phyloP scores from a whole-genome alignment of 2,888 invertebrate species.

The Zonitis immaculata region DNA sequence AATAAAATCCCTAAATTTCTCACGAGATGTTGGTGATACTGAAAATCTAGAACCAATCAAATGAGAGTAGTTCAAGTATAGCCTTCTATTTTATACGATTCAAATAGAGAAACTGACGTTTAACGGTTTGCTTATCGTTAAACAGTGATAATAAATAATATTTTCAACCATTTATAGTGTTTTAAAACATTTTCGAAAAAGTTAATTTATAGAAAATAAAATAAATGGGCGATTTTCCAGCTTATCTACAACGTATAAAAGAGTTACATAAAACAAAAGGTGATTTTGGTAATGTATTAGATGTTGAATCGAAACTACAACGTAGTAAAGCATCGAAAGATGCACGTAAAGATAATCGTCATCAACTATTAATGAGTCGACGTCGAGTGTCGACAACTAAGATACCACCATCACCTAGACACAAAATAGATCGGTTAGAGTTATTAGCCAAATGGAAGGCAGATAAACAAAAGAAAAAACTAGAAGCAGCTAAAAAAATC shows the following conservation, averaged over 20 bases:
- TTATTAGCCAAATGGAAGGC: slow-evolving; percentile 37
- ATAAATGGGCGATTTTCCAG: not conserved
- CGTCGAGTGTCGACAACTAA: not conserved
- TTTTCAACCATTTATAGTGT: no score
- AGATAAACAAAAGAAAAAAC: slow-evolving; percentile 30
- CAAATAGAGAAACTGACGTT: no score
- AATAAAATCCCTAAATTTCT: no score
- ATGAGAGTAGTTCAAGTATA: no score
- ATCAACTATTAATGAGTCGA: not conserved
- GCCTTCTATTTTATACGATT: no score
- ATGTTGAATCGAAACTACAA: not conserved
- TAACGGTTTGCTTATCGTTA: no score
- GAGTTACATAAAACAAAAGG: not conserved
- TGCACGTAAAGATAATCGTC: not conserved
- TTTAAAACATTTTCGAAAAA: no score
- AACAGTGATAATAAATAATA: no score
- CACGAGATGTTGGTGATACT: no score
- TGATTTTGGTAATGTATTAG: not conserved
- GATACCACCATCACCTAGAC: not conserved
- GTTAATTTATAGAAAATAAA: no score
- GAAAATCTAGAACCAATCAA: no score
- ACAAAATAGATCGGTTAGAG: slow-evolving; percentile 24
- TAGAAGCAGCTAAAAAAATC: slow-evolving; percentile 23
- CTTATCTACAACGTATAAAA: not conserved
- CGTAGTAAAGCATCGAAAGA: not conserved